Base-by-base conservation (phyloP, 2,113 vertebrate species). In the Mormyrus lacerda region DNA sequence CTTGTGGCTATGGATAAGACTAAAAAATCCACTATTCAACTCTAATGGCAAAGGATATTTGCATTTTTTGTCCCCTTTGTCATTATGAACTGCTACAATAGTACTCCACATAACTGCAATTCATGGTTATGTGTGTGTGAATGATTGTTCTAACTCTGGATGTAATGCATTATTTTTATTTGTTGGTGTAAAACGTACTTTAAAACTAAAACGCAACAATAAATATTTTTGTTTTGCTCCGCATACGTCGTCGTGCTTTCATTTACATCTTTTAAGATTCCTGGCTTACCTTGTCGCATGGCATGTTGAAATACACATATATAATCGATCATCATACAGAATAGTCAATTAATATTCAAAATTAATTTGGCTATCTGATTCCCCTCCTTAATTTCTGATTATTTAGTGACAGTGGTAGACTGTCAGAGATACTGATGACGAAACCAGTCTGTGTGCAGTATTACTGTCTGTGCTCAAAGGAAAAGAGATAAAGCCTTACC, bases 401-500 rank as follows among this genome's bases (percentile, higher is more conserved):
- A 35, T 31, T 35, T 2, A 19, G 4, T 79, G 73, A 7, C 35
- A 42, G 15, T 42, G 31, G n/a, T 21, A 42, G 17, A 0, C 15
- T 42, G 35, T 39, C 73, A 79, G 31, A 39, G 17, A 7, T 79
- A 79, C 35, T 15, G 9, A 86, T 51, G 84, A 48, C 11, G 53
- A 35, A 39, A 21, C 17, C 10, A 27, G 96, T 96, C 92, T 93
- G 93, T 94, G 94, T 95, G 31, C 94, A 95, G 95, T 96, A 96
- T 95, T 96, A 96, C 96, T 96, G 96, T 96, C 95, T 96, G 94
- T 95, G 97, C 95, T 97, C 95, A 95, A 95, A 95, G 96, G 96
- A 96, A 97, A 97, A 97, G 95, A 97, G 96, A 95, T 95, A 95
- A 95, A 97, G n/a, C n/a, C n/a, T n/a, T n/a, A n/a, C n/a, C n/a